Evolutionary conservation across 30 jellyfish, hydroid and myxozoan species (phyloP).

Genomic region (Clytia hemisphaerica): DNA sequence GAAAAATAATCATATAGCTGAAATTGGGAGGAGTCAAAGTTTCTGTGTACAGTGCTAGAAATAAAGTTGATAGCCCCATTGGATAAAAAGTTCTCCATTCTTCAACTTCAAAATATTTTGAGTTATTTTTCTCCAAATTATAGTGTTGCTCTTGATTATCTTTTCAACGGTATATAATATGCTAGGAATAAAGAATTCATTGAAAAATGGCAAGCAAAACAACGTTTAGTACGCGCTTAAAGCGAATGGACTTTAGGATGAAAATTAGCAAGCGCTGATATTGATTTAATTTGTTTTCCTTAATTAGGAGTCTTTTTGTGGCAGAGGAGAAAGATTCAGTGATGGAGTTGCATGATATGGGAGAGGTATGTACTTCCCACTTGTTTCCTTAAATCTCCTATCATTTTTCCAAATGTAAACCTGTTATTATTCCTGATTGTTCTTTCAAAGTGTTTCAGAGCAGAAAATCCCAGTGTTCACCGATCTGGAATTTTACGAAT

Average conservation of each 20-base stretch:
- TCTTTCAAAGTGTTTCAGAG: not conserved
- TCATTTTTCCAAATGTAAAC: not conserved
- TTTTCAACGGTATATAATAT: too few relatives aligned
- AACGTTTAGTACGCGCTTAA: not conserved
- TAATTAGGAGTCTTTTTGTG: conserved; percentile 39
- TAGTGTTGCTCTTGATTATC: too few relatives aligned
- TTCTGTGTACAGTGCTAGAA: too few relatives aligned
- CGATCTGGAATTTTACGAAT: not conserved
- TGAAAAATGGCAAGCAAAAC: too few relatives aligned
- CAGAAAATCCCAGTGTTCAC: not conserved
- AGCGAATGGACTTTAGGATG: not conserved
- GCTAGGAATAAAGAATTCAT: too few relatives aligned
- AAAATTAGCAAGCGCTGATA: not conserved
- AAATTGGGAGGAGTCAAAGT: too few relatives aligned
- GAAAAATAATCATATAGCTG: too few relatives aligned
- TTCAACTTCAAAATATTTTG: too few relatives aligned
- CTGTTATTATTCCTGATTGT: not conserved
- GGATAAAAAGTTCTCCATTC: too few relatives aligned
- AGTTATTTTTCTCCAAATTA: too few relatives aligned
- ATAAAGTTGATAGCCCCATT: too few relatives aligned
- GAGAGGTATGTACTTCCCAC: conserved; percentile 33
- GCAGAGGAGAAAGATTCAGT: conserved; percentile 81
- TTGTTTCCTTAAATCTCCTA: not conserved
- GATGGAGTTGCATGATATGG: conserved; percentile 60
- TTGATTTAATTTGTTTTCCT: not conserved